Base-by-base conservation (phyloP, 2,113 vertebrate species). In the Trogon surrucura region DNA sequence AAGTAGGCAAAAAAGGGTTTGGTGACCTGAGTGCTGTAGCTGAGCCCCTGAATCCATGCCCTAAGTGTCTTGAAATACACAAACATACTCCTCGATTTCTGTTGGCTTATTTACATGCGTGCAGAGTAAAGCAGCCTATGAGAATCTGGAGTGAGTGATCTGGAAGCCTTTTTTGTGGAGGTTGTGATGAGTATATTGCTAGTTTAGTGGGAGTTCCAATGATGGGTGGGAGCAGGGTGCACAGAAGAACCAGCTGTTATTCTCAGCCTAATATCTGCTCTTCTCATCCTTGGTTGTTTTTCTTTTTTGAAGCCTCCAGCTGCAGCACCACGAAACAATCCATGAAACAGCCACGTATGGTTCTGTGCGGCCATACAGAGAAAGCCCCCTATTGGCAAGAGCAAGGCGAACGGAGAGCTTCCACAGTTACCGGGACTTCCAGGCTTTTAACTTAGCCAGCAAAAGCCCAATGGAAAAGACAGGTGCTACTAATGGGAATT, bases 321-420 rank as follows among this genome's bases (percentile, higher is more conserved):
- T 99, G 80, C 99, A 99, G 95, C 98, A 98, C 75, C 97, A 98
- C 0, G 99, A 99, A 75, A 97, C 98, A 30, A 97, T 98, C 78
- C 98, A 98, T 0, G 99, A 99, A 97, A 97, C 97, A 14, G 98
- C 99, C 17, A 99, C 99, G 0, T 99, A 99, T 0, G 99, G 99
- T 29, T 98, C 99, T 4, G 94, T 99, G 82, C 96, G 99, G 57
- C 99, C 99, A 1, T 99, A 99, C 97, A 98, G 99, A 82, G 99
- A 99, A 97, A 99, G 99, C 82, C 99, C 99, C 27, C 94, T 99
- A 25, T 82, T 99, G 97, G 99, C 99, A 58, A 98, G 99, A 27
- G 99, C 99, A 4, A 98, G 99, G 62, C 97, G 99, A 85, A 99
- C 99, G 0, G 99, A 99, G 97, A 99, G 99, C 96, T 99, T 99